A percentile compares a stretch with the other conserved stretches of the same genome.
Evolutionary conservation across 1,140 invertebrate species (phyloP).

Genomic region (Drosophila albomicans): DNA sequence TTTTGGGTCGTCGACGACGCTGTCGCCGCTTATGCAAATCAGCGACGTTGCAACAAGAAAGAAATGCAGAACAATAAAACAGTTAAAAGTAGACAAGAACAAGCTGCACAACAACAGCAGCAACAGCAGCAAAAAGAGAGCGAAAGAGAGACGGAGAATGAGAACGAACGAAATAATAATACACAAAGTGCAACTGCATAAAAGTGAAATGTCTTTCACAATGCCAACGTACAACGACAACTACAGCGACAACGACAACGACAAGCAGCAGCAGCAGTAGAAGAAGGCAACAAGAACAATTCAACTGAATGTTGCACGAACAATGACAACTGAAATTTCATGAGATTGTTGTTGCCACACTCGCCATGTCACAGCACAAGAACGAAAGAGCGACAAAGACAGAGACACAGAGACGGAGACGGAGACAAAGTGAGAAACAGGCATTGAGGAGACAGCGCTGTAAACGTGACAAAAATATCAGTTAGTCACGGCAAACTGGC

Average conservation of each 20-base stretch:
- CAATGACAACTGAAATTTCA: conserved; percentile 77
- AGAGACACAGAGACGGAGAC: not conserved
- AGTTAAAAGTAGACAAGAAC: conserved; percentile 82
- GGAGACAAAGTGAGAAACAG: not conserved
- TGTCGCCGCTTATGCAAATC: conserved; percentile 78
- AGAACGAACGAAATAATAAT: conserved; percentile 65
- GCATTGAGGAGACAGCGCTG: conserved; percentile 2
- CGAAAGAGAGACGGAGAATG: conserved; percentile 9
- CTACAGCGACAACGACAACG: conserved; percentile 28
- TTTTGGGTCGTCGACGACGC: conserved; percentile 61
- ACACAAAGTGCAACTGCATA: conserved; percentile 83
- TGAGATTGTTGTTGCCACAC: conserved; percentile 35
- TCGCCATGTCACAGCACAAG: not conserved
- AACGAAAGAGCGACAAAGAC: not conserved
- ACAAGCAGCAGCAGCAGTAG: conserved; percentile 30
- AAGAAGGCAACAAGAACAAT: conserved; percentile 22
- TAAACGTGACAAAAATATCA: conserved; percentile 48
- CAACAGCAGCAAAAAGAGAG: conserved; percentile 15
- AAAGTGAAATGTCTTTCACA: conserved; percentile 82
- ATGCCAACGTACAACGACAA: conserved; percentile 65
- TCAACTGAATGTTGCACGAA: conserved; percentile 54
- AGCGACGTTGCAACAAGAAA: conserved; percentile 58
- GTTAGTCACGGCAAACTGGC: conserved; percentile 21
- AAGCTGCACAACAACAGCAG: conserved; percentile 58
- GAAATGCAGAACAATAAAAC: conserved; percentile 82